A percentile compares a stretch with the other conserved stretches of the same genome.
phyloP scores from a whole-genome alignment of 2,113 vertebrate species.

The Peromyscus polionotus region DNA sequence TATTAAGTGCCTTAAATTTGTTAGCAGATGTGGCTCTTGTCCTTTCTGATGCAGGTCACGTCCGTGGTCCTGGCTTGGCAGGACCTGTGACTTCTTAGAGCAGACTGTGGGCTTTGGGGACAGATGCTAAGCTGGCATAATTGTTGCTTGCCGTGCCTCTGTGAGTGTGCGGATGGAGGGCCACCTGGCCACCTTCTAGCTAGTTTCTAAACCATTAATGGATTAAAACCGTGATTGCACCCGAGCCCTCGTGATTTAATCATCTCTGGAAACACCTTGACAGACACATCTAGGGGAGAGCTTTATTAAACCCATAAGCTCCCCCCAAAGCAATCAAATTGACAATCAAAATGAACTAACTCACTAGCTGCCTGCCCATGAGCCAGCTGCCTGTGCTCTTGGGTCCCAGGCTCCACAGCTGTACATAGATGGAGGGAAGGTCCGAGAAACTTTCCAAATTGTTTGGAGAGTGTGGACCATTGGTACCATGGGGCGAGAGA shows the following conservation, averaged over 20 bases:
- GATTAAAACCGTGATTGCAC: not conserved
- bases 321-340: not conserved
- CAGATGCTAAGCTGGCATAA: not conserved
- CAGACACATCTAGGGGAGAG: not conserved
- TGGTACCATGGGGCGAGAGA: not conserved
- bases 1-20: not conserved
- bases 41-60: not conserved
- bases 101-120: not conserved
- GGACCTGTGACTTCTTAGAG: not conserved
- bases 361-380: not conserved
- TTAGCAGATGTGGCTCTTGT: not conserved
- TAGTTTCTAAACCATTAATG: not conserved
- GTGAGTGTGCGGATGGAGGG: not conserved
- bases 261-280: not conserved
- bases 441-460: not conserved
- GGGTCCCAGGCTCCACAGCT: not conserved
- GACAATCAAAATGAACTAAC: not conserved
- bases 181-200: not conserved
- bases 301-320: not conserved
- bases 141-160: not conserved
- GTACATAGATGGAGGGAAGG: not conserved
- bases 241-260: not conserved
- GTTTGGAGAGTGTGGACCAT: not conserved
- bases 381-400: not conserved
- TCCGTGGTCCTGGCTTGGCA: not conserved